A percentile compares a stretch with the other conserved stretches of the same genome.
Conservation (phyloP, 2,113 vertebrate species). For the Ivindomyrus marchei region DNA sequence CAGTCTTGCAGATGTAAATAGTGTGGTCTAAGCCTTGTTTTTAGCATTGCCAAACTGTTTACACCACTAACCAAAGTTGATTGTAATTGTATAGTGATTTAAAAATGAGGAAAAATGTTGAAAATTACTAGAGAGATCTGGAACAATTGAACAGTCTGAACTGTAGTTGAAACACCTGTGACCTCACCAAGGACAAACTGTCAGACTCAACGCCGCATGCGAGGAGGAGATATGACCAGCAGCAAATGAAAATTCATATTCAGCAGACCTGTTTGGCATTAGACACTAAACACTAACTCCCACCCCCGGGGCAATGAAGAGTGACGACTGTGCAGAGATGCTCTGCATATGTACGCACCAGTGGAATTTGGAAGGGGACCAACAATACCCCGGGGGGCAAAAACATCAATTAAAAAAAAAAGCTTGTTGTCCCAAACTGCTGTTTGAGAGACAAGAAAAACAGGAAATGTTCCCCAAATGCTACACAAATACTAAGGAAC, state of each 20-base stretch:
- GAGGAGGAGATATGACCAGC: background rate
- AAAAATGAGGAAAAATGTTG: background rate
- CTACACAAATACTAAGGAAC: background rate
- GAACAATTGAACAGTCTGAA: background rate
- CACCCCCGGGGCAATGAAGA: constrained; percentile 22
- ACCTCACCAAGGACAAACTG: background rate
- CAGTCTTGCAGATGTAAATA: background rate
- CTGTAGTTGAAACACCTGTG: background rate
- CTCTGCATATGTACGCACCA: background rate
- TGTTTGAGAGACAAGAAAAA: background rate
- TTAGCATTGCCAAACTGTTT: background rate
- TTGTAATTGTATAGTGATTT: background rate
- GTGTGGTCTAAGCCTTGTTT: background rate
- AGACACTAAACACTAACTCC: background rate
- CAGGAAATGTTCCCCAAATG: background rate
- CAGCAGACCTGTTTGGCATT: background rate
- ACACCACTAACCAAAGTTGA: background rate
- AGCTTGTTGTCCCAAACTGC: background rate
- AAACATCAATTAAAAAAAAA: background rate
- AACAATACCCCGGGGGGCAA: background rate
- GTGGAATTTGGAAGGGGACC: background rate
- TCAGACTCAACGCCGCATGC: background rate
- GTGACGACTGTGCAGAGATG: constrained; percentile 21
- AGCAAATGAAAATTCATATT: background rate
- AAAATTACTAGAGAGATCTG: background rate